Conservation (phyloP, 2,797 vertebrate genomes). For the Notolabrus celidotus region DNA sequence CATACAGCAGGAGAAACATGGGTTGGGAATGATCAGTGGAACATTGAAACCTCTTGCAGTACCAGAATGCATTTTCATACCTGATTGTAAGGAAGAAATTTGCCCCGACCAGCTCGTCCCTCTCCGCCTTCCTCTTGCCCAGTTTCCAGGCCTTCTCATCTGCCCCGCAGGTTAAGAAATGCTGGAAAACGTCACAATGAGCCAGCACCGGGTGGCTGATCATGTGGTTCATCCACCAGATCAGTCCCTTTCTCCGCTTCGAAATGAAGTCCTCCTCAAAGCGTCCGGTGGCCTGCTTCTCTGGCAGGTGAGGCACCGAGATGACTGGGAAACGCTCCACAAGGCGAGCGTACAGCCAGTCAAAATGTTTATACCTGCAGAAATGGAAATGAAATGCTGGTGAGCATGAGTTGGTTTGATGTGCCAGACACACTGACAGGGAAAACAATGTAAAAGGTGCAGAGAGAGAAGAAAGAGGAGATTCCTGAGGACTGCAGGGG, state of each 20-base stretch:
- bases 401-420: constrained; percentile 3
- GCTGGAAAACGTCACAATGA: constrained; percentile 95
- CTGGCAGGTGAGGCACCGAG: constrained; percentile 95
- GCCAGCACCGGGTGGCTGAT: constrained; percentile 95
- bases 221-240: constrained; percentile 99
- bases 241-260: constrained; percentile 94
- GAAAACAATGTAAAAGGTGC: constrained; percentile 44
- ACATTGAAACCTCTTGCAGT: not conserved
- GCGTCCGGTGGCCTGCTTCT: constrained; percentile 97
- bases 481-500: constrained; percentile 28
- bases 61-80: constrained; percentile 59
- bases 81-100: constrained; percentile 97
- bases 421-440: constrained; percentile 18
- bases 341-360: constrained; percentile 95
- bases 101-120: constrained; percentile 94
- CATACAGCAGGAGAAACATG: no score
- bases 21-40: no score
- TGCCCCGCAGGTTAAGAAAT: constrained; percentile 92
- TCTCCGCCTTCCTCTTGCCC: constrained; percentile 96
- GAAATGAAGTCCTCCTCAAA: constrained; percentile 99
- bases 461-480: constrained; percentile 26
- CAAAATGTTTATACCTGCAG: constrained; percentile 94
- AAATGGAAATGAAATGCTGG: not conserved
- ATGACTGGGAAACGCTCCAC: constrained; percentile 97
- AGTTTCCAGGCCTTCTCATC: constrained; percentile 97